Base-by-base conservation (phyloP, 2,888 invertebrate genomes). In the Tenthredo scrophulariae region DNA sequence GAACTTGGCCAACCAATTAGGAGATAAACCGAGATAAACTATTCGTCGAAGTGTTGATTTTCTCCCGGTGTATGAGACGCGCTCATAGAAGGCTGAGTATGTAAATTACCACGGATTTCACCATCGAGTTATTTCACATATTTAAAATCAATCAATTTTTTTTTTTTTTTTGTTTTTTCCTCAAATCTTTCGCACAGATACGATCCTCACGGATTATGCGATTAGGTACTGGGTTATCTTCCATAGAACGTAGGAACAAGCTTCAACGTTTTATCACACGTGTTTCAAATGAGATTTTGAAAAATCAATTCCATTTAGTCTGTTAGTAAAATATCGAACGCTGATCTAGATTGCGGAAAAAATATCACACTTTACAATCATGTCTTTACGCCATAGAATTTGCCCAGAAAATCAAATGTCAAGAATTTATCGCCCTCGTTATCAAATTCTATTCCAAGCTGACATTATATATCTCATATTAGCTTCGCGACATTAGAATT, bases 1-100 rank as follows among this genome's bases (percentile, higher is more conserved):
- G 54, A 77, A 77, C 77, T 77, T 77, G 77, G 54, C 77, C 54
- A 18, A 77, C 33, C 33, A 13, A 50, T 77, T 33, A 54, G 9
- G 26, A 26, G 50, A 77, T 77, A 77, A 77, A 9, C 33, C 33
- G 26, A 26, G 50, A 77, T 77, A 77, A 77, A 18, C 54, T 54
- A 22, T 18, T 40, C 37, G 10, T 9, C 22, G 10, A 67, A 29
- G 67, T 67, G 13, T 67, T 33, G 29, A 67, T 62, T 22, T 62
- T 62, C 26, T 62, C 26, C 13, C 26, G 26, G 1, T 22, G 13
- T 33, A n/a, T 15, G 70, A 18, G 70, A 37, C 37, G 15, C 18
- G 70, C 7, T 70, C n/a, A 37, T 37, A 70, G 33, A 37, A 70
- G 18, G 6, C 70, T 37, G n/a, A n/a, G 13, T 26, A 18, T 70